Evolutionary conservation across 2,888 invertebrate genomes (phyloP).

Genomic region (Mesorhabditis belari): DNA sequence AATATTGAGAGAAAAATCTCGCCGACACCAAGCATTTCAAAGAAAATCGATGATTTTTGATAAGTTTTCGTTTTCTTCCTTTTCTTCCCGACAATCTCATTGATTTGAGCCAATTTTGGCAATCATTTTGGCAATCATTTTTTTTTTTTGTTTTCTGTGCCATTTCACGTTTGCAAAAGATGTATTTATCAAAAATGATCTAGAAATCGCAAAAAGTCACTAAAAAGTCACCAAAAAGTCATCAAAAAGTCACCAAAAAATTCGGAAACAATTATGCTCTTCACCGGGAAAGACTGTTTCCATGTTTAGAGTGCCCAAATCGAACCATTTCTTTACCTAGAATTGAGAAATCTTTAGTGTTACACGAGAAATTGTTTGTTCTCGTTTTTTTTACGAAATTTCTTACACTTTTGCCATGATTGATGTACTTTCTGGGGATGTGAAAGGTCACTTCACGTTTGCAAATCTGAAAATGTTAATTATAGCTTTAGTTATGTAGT

Average conservation of each 20-base stretch:
- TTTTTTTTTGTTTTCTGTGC: neutral
- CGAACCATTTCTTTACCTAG: conserved; percentile 26
- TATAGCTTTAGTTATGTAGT: no score
- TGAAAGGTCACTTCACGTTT: conserved; percentile 27
- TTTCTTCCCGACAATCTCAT: no score
- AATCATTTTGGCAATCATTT: no score
- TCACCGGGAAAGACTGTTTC: conserved; percentile 5
- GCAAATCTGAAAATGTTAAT: conserved; percentile 12
- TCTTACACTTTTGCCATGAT: conserved; percentile 17
- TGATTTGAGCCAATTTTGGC: no score
- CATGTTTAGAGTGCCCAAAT: conserved; percentile 28
- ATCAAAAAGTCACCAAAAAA: conserved; percentile 1
- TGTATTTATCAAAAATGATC: neutral
- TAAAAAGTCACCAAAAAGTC: neutral
- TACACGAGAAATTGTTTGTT: neutral
- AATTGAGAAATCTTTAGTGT: neutral
- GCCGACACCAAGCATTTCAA: neutral
- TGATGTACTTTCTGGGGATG: conserved; percentile 26
- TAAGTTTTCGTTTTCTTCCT: no score
- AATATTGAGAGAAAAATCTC: neutral
- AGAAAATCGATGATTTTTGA: no score
- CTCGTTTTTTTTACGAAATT: neutral
- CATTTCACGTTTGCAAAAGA: neutral
- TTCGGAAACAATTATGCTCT: neutral
- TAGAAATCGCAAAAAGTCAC: no score